Conservation (phyloP, 2,888 invertebrate genomes). For the Peribatodes rhomboidaria region DNA sequence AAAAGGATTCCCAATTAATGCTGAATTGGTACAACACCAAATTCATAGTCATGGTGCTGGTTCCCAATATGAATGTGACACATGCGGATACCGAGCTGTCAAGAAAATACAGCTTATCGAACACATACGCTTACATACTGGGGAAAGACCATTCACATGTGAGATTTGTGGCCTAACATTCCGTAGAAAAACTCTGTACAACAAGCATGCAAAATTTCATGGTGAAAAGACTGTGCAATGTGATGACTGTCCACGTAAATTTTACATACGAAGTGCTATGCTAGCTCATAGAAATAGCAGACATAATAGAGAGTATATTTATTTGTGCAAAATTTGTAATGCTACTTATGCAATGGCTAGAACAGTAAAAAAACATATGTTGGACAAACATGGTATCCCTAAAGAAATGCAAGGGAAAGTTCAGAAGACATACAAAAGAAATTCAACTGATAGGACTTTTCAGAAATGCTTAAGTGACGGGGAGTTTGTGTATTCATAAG, state of each 20-base stretch:
- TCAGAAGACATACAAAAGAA: slow-evolving; percentile 10
- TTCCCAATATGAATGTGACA: slow-evolving; percentile 65
- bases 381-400: slow-evolving; percentile 71
- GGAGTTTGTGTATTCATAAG: not conserved
- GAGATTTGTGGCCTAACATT: slow-evolving; percentile 79
- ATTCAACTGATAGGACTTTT: not conserved
- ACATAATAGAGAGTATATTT: slow-evolving; percentile 72
- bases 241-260: slow-evolving; percentile 69
- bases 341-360: slow-evolving; percentile 69
- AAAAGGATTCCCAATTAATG: slow-evolving; percentile 66
- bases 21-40: slow-evolving; percentile 67
- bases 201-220: slow-evolving; percentile 72
- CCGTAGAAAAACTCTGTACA: slow-evolving; percentile 71
- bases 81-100: slow-evolving; percentile 72
- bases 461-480: slow-evolving; percentile 4
- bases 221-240: slow-evolving; percentile 73
- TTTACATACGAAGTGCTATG: slow-evolving; percentile 64
- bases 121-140: slow-evolving; percentile 74
- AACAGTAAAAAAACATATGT: slow-evolving; percentile 74
- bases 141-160: slow-evolving; percentile 77
- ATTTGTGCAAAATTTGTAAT: slow-evolving; percentile 69
- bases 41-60: slow-evolving; percentile 70
- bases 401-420: slow-evolving; percentile 75
- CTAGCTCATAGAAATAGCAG: slow-evolving; percentile 71
- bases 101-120: slow-evolving; percentile 67